A percentile compares a stretch with the other conserved stretches of the same genome.
Evolutionary conservation across 2,888 invertebrate species (phyloP).

Genomic region (Netelia virgata): DNA sequence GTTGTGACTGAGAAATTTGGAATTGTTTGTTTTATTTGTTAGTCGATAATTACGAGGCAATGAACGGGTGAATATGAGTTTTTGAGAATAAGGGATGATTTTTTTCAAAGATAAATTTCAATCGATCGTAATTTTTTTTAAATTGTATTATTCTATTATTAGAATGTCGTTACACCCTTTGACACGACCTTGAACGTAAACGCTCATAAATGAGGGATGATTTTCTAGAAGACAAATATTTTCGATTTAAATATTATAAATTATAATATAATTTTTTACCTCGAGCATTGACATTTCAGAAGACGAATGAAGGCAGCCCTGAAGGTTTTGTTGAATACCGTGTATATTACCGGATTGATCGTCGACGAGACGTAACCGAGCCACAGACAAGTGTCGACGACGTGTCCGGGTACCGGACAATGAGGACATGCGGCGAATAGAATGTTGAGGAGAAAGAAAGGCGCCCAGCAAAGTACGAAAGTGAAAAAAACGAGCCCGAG

Average conservation of each 20-base stretch:
- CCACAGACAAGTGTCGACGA: constrained; percentile 95
- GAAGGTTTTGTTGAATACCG: constrained; percentile 96
- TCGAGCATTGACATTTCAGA: constrained; percentile 91
- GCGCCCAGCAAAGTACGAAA: constrained; percentile 97
- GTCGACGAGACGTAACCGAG: constrained; percentile 96
- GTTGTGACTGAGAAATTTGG: too few relatives aligned
- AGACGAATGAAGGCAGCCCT: constrained; percentile 93
- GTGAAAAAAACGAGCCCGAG: constrained; percentile 96
- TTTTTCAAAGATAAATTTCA: too few relatives aligned
- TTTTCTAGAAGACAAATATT: too few relatives aligned
- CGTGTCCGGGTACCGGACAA: constrained; percentile 91
- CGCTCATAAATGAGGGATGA: too few relatives aligned
- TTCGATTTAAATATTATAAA: neutral
- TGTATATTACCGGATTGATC: constrained; percentile 97
- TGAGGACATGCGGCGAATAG: constrained; percentile 93
- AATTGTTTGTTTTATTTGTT: too few relatives aligned
- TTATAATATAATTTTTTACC: constrained; percentile 85
- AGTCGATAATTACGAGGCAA: too few relatives aligned
- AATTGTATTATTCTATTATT: too few relatives aligned
- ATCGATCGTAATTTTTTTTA: too few relatives aligned
- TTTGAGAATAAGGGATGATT: too few relatives aligned
- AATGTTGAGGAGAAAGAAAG: constrained; percentile 96
- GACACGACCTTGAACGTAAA: too few relatives aligned
- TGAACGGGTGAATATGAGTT: too few relatives aligned
- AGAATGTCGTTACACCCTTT: too few relatives aligned